Evolutionary conservation across 2,113 vertebrate genomes (phyloP), one percentile per base, ranked within the genome.

Genomic region (Scopus umbretta): DNA sequence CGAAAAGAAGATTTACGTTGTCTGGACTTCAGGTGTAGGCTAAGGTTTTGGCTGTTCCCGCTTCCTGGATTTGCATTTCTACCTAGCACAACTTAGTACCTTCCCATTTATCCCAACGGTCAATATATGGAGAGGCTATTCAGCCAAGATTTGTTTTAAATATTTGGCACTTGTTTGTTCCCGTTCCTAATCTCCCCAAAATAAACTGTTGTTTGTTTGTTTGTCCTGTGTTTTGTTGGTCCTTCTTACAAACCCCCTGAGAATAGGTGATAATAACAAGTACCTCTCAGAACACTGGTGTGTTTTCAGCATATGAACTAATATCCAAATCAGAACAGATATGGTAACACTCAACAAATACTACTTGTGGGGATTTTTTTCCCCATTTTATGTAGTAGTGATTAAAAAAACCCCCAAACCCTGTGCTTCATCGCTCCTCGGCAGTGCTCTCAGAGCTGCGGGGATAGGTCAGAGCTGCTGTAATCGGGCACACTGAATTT

Each of bases 1-100:
- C 1, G 4, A 16, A 49, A 82, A 17, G 30, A 16, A 10, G 4
- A 11, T 7, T 42, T 26, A 2, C 0, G 0, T 2, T 20, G 29
- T 7, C 43, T 86, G 72, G 18, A 38, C 45, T 47, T 76, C 7
- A 56, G 50, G 12, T n/a, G 16, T 2, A 67, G 16, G 22, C 21
- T 16, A 3, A n/a, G 25, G 14, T 42, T 63, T 47, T 52, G 71
- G 40, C 53, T 76, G 14, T 68, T 95, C n/a, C 47, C 7, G 80
- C 62, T 68, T 42, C 16, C 55, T 73, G 89, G 26, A 15, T 79
- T 73, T 93, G 34, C 9, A 22, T 73, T 89, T 56, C 23, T 53
- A 7, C 16, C 29, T n/a, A 0, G 11, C 9, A 5, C 23, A n/a
- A 42, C 19, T 27, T 49, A 2, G 34, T 30, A 7, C n/a, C 16